phyloP scores from a whole-genome alignment of 2,797 vertebrate genomes.

The Anguilla anguilla region DNA sequence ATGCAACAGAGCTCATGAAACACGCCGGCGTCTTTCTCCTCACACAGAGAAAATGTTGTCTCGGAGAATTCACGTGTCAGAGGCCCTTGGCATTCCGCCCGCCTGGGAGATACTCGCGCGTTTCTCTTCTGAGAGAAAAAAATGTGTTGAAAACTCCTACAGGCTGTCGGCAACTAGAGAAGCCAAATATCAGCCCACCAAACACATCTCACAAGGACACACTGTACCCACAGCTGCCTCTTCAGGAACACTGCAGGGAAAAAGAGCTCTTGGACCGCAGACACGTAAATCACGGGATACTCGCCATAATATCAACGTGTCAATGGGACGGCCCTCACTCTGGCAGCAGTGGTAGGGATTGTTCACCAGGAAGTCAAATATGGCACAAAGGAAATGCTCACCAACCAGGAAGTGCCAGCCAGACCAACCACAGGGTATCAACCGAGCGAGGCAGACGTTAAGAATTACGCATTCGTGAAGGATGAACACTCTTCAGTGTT shows the following conservation, averaged over 20 bases:
- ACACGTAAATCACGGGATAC: background rate
- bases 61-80: background rate
- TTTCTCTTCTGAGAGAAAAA: background rate
- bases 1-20: background rate
- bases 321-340: background rate
- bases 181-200: background rate
- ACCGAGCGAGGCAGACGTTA: background rate
- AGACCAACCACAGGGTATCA: background rate
- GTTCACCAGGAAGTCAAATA: background rate
- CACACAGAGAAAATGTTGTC: background rate
- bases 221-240: background rate
- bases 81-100: background rate
- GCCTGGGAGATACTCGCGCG: background rate
- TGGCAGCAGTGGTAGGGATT: background rate
- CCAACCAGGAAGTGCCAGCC: background rate
- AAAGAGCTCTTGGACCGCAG: background rate
- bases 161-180: background rate
- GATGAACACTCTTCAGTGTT: background rate
- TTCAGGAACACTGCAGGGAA: background rate
- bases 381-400: background rate
- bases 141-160: background rate
- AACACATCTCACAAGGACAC: background rate
- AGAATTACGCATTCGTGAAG: background rate
- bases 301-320: background rate
- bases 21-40: background rate